Evolutionary conservation across 1,140 invertebrate species (phyloP).

Genomic region (Trachelipus rathkii): DNA sequence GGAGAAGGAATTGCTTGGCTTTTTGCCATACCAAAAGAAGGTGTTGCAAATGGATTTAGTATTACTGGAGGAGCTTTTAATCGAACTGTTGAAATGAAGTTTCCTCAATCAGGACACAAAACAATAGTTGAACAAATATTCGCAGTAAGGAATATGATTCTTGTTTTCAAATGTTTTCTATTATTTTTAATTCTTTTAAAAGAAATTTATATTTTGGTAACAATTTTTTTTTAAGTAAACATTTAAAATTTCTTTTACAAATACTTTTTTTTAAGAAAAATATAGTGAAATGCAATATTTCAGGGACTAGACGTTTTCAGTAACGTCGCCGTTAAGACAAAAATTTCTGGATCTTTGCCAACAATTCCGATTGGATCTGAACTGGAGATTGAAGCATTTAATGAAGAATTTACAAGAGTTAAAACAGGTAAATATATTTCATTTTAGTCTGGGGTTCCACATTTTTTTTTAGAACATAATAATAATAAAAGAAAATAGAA

Average conservation of each 20-base stretch:
- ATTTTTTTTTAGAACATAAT: neutral
- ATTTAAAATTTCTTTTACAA: too few relatives aligned
- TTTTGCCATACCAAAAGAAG: conserved; percentile 72
- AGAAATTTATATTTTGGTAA: neutral
- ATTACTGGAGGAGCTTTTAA: conserved; percentile 78
- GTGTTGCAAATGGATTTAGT: conserved; percentile 79
- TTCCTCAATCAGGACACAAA: conserved; percentile 64
- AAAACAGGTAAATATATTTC: conserved; percentile 54
- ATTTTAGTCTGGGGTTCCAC: neutral
- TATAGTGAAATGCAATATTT: too few relatives aligned
- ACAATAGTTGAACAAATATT: conserved; percentile 72
- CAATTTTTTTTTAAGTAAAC: neutral
- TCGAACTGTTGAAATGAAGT: conserved; percentile 69
- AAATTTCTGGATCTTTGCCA: conserved; percentile 74
- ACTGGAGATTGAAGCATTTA: conserved; percentile 71
- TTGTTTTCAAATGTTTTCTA: neutral
- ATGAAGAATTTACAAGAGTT: conserved; percentile 72
- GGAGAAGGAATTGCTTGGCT: conserved; percentile 83
- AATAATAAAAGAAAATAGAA: too few relatives aligned
- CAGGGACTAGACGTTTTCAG: conserved; percentile 85
- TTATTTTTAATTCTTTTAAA: neutral
- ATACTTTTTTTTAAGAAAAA: too few relatives aligned
- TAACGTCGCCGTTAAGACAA: conserved; percentile 71
- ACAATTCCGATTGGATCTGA: conserved; percentile 58
- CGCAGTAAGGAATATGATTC: conserved; percentile 26